A percentile compares a stretch with the other conserved stretches of the same genome.
These are phyloP conservation scores for Mongoloraphidia duomilia DNA, from an alignment of 2,888 invertebrate genomes.

Conservation along the genomic window DNA sequence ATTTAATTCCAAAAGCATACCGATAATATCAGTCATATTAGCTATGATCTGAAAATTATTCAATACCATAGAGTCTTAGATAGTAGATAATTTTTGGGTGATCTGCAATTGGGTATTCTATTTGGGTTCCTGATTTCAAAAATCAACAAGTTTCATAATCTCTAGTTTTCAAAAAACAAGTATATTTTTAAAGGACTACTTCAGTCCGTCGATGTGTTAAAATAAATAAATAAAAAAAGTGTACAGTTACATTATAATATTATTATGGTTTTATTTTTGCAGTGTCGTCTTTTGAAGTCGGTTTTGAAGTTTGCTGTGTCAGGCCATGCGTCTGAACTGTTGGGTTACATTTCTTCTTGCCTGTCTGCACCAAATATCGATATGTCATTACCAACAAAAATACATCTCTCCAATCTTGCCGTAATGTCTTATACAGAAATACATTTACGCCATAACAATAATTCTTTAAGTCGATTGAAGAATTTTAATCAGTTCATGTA, in stretches of 20 bases:
- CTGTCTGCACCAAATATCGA: conserved; percentile 37
- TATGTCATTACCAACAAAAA: conserved; percentile 42
- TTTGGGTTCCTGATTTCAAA: no score
- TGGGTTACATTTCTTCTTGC: conserved; percentile 42
- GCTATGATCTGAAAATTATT: no score
- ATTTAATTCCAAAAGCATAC: no score
- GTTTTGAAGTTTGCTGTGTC: conserved; percentile 45
- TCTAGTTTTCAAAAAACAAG: no score
- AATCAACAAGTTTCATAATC: no score
- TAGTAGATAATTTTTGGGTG: no score
- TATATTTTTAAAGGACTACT: no score
- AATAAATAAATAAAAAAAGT: no score
- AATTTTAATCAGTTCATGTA: conserved; percentile 37
- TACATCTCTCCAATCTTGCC: conserved; percentile 49
- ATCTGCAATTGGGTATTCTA: no score
- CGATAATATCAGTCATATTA: no score
- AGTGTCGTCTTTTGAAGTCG: conserved; percentile 42
- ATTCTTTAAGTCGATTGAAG: conserved; percentile 19
- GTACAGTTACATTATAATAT: conserved; percentile 3
- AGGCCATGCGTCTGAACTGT: conserved; percentile 44
- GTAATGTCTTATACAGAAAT: conserved; percentile 49
- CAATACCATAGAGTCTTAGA: no score
- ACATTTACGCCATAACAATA: conserved; percentile 28
- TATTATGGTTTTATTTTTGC: conserved; percentile 11
- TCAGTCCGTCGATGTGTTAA: no score